A percentile compares a stretch with the other conserved stretches of the same genome.
phyloP scores from a whole-genome alignment of 2,888 invertebrate genomes.

The Trichogramma dendrolimi region DNA sequence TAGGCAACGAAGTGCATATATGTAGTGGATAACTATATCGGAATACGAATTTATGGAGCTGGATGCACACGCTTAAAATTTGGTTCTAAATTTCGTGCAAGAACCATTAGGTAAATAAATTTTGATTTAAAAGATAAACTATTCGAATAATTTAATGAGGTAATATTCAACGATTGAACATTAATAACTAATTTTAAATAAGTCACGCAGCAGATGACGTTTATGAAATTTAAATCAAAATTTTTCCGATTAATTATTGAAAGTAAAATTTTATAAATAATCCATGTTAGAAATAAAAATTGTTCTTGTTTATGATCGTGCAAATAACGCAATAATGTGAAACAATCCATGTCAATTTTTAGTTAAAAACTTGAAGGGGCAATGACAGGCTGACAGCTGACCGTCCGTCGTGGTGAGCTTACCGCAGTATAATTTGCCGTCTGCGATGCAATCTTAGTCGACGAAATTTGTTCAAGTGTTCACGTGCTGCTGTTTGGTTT shows the following conservation, averaged over 20 bases:
- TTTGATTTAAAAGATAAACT: background rate
- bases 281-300: background rate
- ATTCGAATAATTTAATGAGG: background rate
- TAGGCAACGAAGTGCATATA: too few species aligned
- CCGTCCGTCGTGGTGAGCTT: background rate
- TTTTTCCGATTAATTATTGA: background rate
- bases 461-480: constrained; percentile 7
- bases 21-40: too few species aligned
- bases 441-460: background rate
- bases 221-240: constrained; percentile 1
- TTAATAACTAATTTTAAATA: background rate
- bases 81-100: background rate
- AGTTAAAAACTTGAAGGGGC: background rate
- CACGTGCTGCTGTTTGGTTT: constrained; percentile 8
- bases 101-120: background rate
- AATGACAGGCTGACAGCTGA: constrained; percentile 14
- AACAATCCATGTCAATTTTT: constrained; percentile 7
- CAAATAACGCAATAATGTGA: background rate
- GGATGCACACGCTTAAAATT: background rate
- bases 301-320: background rate
- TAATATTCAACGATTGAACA: background rate
- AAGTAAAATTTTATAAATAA: background rate
- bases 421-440: too few species aligned
- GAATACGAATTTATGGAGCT: too few species aligned
- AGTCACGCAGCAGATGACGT: background rate